phyloP scores from a whole-genome alignment of 2,797 vertebrate genomes.

The Pipistrellus nathusii region DNA sequence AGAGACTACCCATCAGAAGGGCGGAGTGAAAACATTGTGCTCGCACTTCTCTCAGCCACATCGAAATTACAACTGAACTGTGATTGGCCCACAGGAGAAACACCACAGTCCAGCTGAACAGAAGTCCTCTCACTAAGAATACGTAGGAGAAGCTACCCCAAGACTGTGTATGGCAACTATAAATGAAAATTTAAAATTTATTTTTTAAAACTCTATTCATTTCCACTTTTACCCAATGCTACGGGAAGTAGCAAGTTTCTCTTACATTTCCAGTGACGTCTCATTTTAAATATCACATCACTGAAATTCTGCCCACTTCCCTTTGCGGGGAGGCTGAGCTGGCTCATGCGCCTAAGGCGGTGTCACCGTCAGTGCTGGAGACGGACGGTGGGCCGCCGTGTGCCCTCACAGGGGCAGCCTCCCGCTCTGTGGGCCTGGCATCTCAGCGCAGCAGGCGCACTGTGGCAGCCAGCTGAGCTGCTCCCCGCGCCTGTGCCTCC shows the following conservation, averaged over 20 bases:
- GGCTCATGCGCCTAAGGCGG: accelerated
- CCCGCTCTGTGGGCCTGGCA: too few species aligned
- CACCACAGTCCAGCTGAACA: not conserved
- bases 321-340: not conserved
- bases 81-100: not conserved
- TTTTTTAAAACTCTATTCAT: not conserved
- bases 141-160: not conserved
- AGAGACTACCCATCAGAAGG: not conserved
- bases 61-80: not conserved
- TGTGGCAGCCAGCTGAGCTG: not conserved
- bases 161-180: not conserved
- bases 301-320: not conserved
- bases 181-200: not conserved
- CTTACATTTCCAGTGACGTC: conserved; percentile 4
- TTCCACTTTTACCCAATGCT: not conserved
- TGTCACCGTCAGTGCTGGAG: not conserved
- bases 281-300: conserved; percentile 5
- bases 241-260: not conserved
- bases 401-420: not conserved
- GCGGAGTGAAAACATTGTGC: not conserved
- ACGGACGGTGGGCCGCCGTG: not conserved
- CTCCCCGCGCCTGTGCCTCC: not conserved
- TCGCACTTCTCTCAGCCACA: not conserved
- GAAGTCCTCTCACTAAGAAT: not conserved
- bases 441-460: not conserved